Evolutionary conservation across 2,113 vertebrate species (phyloP), one percentile per base, ranked within the genome.

Genomic region (Carassius carassius): DNA sequence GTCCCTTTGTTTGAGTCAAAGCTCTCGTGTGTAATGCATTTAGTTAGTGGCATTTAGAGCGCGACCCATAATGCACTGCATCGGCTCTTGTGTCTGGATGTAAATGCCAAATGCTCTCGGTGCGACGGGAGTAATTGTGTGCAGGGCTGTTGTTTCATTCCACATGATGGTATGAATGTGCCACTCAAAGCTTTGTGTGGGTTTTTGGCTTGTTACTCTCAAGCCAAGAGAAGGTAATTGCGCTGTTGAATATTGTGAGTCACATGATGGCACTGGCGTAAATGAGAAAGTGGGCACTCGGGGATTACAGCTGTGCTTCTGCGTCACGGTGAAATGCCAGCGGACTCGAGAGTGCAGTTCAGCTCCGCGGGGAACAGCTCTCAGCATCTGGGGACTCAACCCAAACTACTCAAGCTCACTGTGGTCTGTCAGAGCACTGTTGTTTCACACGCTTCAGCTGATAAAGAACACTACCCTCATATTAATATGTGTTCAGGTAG

Each of bases 241-340:
- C 62, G 14, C 81, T 81, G 81, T 82, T 88, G 84, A 90, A 88
- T 81, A 86, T 73, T 21, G 44, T 75, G 85, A 69, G 85, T 85
- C 67, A 81, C 84, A 23, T 81, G 81, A 82, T 82, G 84, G 51
- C 60, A 86, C 87, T 91, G 70, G 73, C 37, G 10, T 87, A 85
- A 92, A 90, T 90, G 86, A 86, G 70, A 86, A 88, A 85, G 85
- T 86, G 81, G 89, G 81, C 80, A 79, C 67, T 47, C 58, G 78
- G 79, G 87, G 86, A 84, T 88, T 92, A 86, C 90, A 91, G 91
- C 91, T 91, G 93, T 47, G 91, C 67, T 86, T 87, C 85, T 93
- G 94, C 91, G 91, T 94, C 93, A 94, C 78, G 67, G 17, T 56
- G 17, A 93, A 94, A 94, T 91, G 92, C 85, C 88, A 91, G 82